A percentile compares a stretch with the other conserved stretches of the same genome.
Conservation (phyloP, 2,888 invertebrate genomes). For the Drosophila austrosaltans region DNA sequence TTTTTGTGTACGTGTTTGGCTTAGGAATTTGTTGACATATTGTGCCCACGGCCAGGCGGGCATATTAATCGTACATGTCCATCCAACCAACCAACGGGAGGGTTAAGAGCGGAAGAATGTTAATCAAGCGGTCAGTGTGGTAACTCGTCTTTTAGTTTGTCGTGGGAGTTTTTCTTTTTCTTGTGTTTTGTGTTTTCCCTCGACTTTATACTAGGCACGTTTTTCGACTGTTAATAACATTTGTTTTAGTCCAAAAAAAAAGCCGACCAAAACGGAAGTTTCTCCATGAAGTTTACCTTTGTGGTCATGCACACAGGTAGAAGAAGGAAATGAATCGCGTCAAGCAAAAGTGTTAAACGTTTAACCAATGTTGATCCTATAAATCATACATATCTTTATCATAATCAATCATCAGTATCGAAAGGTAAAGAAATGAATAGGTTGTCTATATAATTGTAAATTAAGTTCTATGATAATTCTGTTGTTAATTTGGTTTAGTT, state of each 20-base stretch:
- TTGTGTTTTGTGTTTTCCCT: conserved; percentile 37
- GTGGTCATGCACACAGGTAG: conserved; percentile 54
- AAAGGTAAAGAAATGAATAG: background rate
- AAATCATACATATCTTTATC: background rate
- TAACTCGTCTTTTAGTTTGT: conserved; percentile 62
- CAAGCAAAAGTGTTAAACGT: conserved; percentile 1
- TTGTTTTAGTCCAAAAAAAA: conserved; percentile 39
- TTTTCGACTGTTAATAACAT: conserved; percentile 73
- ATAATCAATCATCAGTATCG: background rate
- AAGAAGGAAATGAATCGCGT: conserved; percentile 68
- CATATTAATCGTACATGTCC: conserved; percentile 63
- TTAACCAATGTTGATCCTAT: background rate
- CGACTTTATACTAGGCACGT: conserved; percentile 60
- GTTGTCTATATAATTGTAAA: background rate
- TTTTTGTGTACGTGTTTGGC: conserved; percentile 69
- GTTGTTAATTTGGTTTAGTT: too few relatives aligned
- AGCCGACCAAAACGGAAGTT: conserved; percentile 68
- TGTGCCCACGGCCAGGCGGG: conserved; percentile 62
- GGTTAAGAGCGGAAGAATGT: conserved; percentile 65
- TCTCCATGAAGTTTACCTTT: conserved; percentile 58
- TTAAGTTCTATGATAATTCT: too few relatives aligned
- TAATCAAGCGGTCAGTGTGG: conserved; percentile 76
- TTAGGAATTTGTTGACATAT: conserved; percentile 77
- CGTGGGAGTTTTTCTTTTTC: conserved; percentile 67
- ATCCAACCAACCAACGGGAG: conserved; percentile 1